A percentile compares a stretch with the other conserved stretches of the same genome.
Conservation (phyloP, 23 tunicate genomes). For the Trididemnum nubilum region DNA sequence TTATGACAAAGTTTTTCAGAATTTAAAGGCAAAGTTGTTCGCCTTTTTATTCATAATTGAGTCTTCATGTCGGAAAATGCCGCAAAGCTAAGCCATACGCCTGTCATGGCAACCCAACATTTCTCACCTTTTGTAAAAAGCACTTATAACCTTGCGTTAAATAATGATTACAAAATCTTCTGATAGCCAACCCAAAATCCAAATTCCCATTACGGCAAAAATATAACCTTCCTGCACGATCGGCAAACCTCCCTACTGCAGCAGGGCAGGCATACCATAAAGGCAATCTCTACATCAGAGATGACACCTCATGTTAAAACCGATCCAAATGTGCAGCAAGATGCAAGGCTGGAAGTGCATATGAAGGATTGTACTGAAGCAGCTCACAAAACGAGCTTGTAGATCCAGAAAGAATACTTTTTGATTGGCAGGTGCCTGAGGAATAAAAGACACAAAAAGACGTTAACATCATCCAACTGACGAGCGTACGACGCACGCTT, state of each 20-base stretch:
- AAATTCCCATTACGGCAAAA: not conserved
- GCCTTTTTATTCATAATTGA: too few species aligned
- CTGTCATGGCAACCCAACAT: too few species aligned
- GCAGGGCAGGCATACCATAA: conserved; percentile 21
- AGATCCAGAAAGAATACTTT: not conserved
- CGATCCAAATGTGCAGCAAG: conserved; percentile 19
- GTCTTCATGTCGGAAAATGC: too few species aligned
- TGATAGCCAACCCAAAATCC: too few species aligned
- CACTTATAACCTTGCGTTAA: too few species aligned
- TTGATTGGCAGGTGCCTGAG: conserved; percentile 5
- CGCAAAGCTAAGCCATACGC: too few species aligned
- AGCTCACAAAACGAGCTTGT: not conserved
- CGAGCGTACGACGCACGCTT: too few species aligned
- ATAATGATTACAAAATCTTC: too few species aligned
- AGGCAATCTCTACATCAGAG: not conserved
- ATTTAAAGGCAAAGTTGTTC: too few species aligned
- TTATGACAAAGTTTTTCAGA: too few species aligned
- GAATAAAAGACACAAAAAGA: conserved; percentile 5
- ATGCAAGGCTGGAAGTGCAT: conserved; percentile 9
- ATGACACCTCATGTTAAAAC: conserved; percentile 2
- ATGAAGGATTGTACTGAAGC: not conserved
- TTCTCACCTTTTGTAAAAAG: too few species aligned
- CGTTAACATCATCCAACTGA: too few species aligned
- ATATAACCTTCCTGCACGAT: conserved; percentile 23
- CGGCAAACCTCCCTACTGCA: not conserved